Base-by-base conservation (phyloP, 2,888 invertebrate genomes). In the Melikaiella ostensackeni region DNA sequence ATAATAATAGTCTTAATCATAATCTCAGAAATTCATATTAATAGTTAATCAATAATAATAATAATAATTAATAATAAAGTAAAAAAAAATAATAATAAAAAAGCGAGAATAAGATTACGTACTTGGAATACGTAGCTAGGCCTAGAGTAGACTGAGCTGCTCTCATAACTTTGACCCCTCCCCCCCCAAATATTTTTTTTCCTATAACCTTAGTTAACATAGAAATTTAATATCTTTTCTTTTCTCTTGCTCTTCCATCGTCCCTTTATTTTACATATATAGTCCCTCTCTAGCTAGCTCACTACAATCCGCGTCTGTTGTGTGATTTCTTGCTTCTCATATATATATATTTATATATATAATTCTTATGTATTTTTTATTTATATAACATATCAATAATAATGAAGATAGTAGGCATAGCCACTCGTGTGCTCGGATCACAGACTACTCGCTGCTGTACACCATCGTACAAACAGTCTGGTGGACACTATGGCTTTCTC, bases 351-450 rank as follows among this genome's bases (percentile, higher is more conserved):
- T 86, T 80, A 42, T 70, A 73, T 79, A 76, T 78, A 76, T 77
- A 64, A 77, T 80, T 61, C 76, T 73, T 79, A 84, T 77, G 74
- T 82, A 80, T 80, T 79, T 81, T 79, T 81, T 80, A 80, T 80
- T 77, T 83, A 82, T 86, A 85, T 88, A 88, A 89, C 88, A 88
- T 89, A 89, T 88, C 86, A 87, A 89, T 89, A 89, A 88, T 89
- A 86, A 89, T 90, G 88, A 89, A 91, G 88, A 89, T 89, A 90
- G 87, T 91, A 91, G 91, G 91, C 91, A 88, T 91, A 90, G 91
- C 91, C 90, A 90, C 90, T 86, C 88, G 89, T 90, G 89, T 89
- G 90, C 88, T 90, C 89, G 86, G 88, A 91, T 91, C 91, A 91
- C 91, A 91, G 91, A 91, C 90, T 91, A 90, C 89, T 90, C 87